These are phyloP conservation scores for Mungos mungo DNA, from an alignment of 2,113 vertebrate species.

Conservation along the genomic window DNA sequence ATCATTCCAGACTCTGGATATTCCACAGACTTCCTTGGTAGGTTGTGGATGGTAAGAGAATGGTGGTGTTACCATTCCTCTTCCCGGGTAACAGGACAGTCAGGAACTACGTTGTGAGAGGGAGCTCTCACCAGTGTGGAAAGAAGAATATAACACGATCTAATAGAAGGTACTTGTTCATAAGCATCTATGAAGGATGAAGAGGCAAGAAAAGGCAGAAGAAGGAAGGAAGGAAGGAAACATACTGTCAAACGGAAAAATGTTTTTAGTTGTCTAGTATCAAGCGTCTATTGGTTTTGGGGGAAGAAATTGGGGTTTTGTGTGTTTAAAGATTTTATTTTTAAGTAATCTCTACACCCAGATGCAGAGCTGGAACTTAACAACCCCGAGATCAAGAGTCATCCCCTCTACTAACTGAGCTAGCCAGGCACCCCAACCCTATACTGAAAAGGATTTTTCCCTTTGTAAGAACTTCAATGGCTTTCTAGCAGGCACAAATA, in stretches of 20 bases:
- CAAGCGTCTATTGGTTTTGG: background rate
- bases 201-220: background rate
- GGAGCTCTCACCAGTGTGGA: background rate
- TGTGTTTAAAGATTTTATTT: background rate
- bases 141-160: background rate
- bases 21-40: background rate
- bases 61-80: background rate
- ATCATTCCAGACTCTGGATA: background rate
- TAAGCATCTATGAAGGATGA: background rate
- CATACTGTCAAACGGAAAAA: background rate
- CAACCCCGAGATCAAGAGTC: background rate
- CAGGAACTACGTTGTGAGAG: background rate
- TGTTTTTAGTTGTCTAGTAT: background rate
- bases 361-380: background rate
- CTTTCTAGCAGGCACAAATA: background rate
- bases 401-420: background rate
- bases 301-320: background rate
- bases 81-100: background rate
- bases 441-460: background rate
- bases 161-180: background rate
- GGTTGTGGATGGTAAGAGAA: background rate
- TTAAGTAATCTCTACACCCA: background rate
- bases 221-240: background rate
- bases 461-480: background rate
- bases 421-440: background rate